These are phyloP conservation scores for Anniella stebbinsi DNA, from an alignment of 2,797 vertebrate genomes.

Conservation along the genomic window DNA sequence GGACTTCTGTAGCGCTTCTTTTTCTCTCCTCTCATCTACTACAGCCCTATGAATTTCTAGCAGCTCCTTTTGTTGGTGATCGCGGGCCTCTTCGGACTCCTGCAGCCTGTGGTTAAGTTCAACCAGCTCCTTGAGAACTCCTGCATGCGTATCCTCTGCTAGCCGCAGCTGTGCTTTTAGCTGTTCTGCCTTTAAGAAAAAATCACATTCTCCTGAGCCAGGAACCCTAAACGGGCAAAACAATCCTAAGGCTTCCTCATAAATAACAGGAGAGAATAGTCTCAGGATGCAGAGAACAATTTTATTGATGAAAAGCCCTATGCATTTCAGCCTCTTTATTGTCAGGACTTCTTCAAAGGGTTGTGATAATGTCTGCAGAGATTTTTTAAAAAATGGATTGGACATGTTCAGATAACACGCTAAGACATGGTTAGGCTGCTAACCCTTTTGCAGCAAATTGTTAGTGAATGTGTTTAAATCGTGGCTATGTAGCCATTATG, in stretches of 20 bases:
- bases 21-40: slow-evolving; percentile 79
- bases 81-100: slow-evolving; percentile 76
- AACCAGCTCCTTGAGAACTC: slow-evolving; percentile 76
- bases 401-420: too few species aligned
- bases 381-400: too few species aligned
- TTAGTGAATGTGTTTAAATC: too few species aligned
- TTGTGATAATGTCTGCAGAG: too few species aligned
- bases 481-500: too few species aligned
- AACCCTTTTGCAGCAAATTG: too few species aligned
- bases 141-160: slow-evolving; percentile 76
- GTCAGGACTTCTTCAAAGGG: too few species aligned
- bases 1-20: slow-evolving; percentile 80
- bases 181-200: slow-evolving; percentile 76
- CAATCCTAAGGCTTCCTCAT: neutral
- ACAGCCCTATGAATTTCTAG: slow-evolving; percentile 78
- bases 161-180: slow-evolving; percentile 77
- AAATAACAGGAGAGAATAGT: too few species aligned
- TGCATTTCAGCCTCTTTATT: too few species aligned
- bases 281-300: too few species aligned
- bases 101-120: slow-evolving; percentile 80
- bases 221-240: neutral
- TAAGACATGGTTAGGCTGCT: too few species aligned
- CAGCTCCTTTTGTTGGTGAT: slow-evolving; percentile 79
- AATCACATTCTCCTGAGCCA: neutral
- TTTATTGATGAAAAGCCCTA: too few species aligned